Conservation (phyloP, 1,140 invertebrate species). For the Aporrectodea caliginosa region DNA sequence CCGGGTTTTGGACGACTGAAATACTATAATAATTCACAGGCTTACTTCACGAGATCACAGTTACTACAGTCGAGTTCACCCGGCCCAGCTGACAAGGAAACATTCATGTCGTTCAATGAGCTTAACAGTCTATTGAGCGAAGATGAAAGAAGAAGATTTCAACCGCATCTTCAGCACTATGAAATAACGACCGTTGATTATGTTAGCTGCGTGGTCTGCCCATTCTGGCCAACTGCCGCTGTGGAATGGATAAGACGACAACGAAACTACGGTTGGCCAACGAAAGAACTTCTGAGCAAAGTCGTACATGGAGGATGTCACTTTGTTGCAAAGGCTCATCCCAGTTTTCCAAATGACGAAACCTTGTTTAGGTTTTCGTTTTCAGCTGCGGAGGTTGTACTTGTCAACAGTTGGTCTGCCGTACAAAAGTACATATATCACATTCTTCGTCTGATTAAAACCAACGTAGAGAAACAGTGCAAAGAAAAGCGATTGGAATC, state of each 20-base stretch:
- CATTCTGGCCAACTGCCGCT: not conserved
- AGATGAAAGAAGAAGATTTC: not conserved
- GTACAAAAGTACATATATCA: not conserved
- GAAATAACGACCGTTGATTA: not conserved
- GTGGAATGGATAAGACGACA: not conserved
- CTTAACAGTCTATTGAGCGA: not conserved
- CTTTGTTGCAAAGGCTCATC: not conserved
- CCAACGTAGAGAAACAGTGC: not conserved
- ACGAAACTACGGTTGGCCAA: not conserved
- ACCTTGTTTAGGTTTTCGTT: not conserved
- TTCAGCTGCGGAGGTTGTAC: not conserved
- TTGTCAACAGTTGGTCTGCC: not conserved
- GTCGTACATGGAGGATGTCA: not conserved
- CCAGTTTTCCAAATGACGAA: not conserved
- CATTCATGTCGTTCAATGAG: not conserved
- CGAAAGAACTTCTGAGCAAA: not conserved
- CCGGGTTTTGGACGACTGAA: not conserved
- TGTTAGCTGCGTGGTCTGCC: not conserved
- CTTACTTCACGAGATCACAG: not conserved
- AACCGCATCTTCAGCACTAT: not conserved
- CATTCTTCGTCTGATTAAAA: not conserved
- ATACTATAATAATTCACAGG: not conserved
- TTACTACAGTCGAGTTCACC: not conserved
- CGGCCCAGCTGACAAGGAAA: not conserved
- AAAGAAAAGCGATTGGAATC: not conserved